Evolutionary conservation across 2,797 vertebrate species (phyloP).

Genomic region (Mormyrus proboscirostris): DNA sequence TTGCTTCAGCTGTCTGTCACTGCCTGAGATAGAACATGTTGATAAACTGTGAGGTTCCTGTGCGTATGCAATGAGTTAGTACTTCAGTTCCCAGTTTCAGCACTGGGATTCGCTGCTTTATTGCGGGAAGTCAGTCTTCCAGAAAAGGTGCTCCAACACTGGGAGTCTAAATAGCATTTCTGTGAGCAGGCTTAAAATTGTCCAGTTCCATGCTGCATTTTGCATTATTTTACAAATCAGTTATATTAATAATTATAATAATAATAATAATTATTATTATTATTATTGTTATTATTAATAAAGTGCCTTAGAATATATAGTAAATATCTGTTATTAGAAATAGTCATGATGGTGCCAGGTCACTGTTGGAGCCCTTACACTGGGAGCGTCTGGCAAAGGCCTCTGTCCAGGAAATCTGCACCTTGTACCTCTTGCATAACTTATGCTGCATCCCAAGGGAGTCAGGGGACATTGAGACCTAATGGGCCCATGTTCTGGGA

Average conservation of each 20-base stretch:
- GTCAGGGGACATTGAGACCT: background rate
- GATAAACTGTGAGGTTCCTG: background rate
- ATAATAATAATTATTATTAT: no score
- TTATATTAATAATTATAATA: background rate
- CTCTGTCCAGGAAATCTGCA: background rate
- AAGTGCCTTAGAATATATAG: background rate
- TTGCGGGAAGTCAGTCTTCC: background rate
- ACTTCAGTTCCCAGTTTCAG: background rate
- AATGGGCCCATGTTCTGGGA: background rate
- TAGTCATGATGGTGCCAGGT: background rate
- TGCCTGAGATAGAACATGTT: background rate
- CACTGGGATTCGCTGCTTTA: background rate
- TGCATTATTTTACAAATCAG: background rate
- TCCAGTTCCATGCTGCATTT: background rate
- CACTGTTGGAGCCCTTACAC: background rate
- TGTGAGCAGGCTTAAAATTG: background rate
- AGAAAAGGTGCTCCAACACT: background rate
- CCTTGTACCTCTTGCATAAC: background rate
- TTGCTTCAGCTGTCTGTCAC: background rate
- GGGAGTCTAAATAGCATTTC: background rate
- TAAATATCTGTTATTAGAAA: background rate
- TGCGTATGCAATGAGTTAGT: background rate
- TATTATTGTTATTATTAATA: background rate
- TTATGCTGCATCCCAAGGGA: background rate
- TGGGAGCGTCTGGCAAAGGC: background rate